Conservation (phyloP, 2,113 vertebrate species). For the Sinosuthora webbiana region DNA sequence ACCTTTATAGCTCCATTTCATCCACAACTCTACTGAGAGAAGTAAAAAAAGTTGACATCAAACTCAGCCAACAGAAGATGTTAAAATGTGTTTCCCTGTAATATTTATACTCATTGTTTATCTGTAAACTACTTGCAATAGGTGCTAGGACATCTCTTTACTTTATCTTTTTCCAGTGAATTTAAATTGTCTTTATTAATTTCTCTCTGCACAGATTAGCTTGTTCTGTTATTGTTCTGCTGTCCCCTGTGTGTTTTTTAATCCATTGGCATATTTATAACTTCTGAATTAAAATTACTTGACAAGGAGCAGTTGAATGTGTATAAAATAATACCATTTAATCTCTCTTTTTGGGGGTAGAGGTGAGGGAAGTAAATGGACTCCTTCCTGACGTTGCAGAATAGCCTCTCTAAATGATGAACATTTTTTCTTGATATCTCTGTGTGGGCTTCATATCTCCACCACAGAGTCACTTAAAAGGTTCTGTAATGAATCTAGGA, state of each 20-base stretch:
- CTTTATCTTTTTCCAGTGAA: neutral
- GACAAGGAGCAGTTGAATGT: neutral
- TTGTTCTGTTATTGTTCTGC: neutral
- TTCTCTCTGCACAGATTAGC: neutral
- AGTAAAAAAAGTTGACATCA: neutral
- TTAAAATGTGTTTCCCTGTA: neutral
- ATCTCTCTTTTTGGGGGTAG: neutral
- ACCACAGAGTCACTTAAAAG: neutral
- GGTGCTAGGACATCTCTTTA: neutral
- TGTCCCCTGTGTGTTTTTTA: neutral
- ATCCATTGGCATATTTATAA: neutral
- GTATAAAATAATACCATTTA: neutral
- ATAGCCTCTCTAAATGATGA: neutral
- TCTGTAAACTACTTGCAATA: neutral
- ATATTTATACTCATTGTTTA: neutral
- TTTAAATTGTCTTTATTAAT: conserved; percentile 5
- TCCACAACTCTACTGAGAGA: neutral
- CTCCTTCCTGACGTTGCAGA: neutral
- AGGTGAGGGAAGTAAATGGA: neutral
- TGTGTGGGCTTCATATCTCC: neutral
- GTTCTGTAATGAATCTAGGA: neutral
- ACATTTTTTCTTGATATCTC: neutral
- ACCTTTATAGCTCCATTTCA: neutral
- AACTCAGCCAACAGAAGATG: neutral
- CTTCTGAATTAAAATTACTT: neutral